Evolutionary conservation across 2,113 vertebrate genomes (phyloP).

Genomic region (Pionites leucogaster): DNA sequence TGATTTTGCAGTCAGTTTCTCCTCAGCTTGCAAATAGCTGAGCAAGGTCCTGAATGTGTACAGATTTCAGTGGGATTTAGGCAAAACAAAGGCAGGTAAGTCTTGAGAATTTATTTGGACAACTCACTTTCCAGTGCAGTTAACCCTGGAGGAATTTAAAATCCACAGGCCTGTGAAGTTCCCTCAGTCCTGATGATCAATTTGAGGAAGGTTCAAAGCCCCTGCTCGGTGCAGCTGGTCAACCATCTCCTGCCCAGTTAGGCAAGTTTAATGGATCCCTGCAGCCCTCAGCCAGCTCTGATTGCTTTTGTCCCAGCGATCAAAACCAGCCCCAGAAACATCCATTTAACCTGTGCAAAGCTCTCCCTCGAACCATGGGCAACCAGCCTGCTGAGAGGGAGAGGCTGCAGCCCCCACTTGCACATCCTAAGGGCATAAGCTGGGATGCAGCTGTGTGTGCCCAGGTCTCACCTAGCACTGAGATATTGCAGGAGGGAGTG

Average conservation of each 20-base stretch:
- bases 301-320: background rate
- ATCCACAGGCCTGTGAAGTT: background rate
- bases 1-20: background rate
- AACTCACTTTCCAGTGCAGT: background rate
- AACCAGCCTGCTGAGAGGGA: background rate
- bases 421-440: background rate
- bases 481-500: background rate
- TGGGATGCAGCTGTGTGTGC: background rate
- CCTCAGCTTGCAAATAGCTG: background rate
- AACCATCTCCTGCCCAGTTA: background rate
- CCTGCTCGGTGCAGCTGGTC: background rate
- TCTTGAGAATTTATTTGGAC: background rate
- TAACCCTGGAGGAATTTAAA: background rate
- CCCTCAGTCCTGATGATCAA: background rate
- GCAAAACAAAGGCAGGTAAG: background rate
- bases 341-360: background rate
- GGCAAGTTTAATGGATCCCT: background rate
- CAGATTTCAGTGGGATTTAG: background rate
- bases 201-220: background rate
- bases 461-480: background rate
- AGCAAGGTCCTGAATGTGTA: background rate
- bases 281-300: background rate
- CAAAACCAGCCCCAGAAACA: background rate
- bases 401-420: background rate
- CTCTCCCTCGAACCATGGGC: accelerated